Percentiles rank a stretch among this genome's conserved stretches.
Evolutionary conservation across 2,888 invertebrate species (phyloP).

Genomic region (Eupithecia exiguata): DNA sequence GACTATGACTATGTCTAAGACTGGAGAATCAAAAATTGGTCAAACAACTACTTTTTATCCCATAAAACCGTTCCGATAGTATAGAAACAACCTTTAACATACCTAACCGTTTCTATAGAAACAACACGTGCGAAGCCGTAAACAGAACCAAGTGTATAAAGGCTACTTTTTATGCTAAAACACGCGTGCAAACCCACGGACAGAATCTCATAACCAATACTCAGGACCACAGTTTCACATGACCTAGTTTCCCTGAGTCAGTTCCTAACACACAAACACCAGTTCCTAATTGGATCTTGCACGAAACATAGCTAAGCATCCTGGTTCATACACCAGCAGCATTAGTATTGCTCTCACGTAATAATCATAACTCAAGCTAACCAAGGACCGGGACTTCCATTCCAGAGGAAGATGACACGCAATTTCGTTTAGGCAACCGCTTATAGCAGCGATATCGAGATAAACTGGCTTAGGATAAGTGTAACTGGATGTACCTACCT

Average conservation of each 20-base stretch:
- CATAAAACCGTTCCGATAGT: too few relatives aligned
- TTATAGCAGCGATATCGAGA: slow-evolving; percentile 12
- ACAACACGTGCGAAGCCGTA: too few relatives aligned
- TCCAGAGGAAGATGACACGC: slow-evolving; percentile 40
- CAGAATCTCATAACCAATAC: not conserved
- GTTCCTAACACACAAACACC: not conserved
- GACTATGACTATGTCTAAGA: too few relatives aligned
- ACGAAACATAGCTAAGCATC: slow-evolving; percentile 12
- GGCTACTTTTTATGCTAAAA: too few relatives aligned
- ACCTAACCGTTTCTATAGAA: too few relatives aligned
- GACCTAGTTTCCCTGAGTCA: not conserved
- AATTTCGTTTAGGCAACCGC: slow-evolving; percentile 37
- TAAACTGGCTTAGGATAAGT: not conserved
- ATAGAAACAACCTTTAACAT: too few relatives aligned
- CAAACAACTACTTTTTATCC: too few relatives aligned
- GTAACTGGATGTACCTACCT: not conserved
- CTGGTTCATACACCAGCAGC: slow-evolving; percentile 22
- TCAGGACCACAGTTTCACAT: not conserved
- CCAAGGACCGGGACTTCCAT: slow-evolving; percentile 36
- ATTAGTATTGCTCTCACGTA: slow-evolving; percentile 40
- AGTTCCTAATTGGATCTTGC: slow-evolving; percentile 29
- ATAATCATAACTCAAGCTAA: slow-evolving; percentile 45
- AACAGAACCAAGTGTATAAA: too few relatives aligned
- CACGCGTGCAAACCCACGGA: too few relatives aligned
- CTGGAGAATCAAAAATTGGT: too few relatives aligned